Conservation (phyloP, 2,113 vertebrate genomes). For the Proterorhinus semilunaris region DNA sequence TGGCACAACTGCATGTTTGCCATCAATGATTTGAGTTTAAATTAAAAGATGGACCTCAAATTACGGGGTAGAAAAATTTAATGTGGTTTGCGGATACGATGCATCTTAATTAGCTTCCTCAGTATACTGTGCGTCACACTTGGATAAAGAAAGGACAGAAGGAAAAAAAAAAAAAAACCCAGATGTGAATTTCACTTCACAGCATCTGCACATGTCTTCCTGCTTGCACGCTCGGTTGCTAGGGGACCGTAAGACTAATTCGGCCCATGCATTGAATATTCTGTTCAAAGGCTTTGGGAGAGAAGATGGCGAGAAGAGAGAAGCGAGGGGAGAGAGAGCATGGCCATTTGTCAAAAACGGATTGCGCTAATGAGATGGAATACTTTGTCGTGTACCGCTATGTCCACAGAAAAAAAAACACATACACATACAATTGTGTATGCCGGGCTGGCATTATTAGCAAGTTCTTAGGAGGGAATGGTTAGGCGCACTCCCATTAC, state of each 20-base stretch:
- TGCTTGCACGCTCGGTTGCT: constrained; percentile 49
- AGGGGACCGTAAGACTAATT: constrained; percentile 53
- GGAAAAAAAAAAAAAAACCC: constrained; percentile 55
- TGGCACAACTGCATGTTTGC: too few species aligned
- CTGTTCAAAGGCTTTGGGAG: constrained; percentile 38
- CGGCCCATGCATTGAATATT: constrained; percentile 42
- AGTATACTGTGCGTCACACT: neutral
- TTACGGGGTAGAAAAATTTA: neutral
- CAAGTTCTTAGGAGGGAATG: neutral
- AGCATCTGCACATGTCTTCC: constrained; percentile 31
- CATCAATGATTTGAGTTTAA: too few species aligned
- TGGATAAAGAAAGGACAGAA: constrained; percentile 50
- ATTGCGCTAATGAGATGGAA: constrained; percentile 15
- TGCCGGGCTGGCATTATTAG: neutral
- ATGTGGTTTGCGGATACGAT: neutral
- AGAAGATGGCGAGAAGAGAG: neutral
- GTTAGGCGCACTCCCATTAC: constrained; percentile 12
- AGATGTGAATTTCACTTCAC: constrained; percentile 48
- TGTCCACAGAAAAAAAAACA: neutral
- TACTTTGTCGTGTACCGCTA: constrained; percentile 1
- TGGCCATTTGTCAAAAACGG: constrained; percentile 20
- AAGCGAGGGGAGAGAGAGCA: constrained; percentile 32
- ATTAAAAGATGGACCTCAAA: neutral
- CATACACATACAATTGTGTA: neutral
- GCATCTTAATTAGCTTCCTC: neutral